These are phyloP conservation scores for Megaceryle maxima DNA, from an alignment of 2,113 vertebrate species.

Conservation along the genomic window DNA sequence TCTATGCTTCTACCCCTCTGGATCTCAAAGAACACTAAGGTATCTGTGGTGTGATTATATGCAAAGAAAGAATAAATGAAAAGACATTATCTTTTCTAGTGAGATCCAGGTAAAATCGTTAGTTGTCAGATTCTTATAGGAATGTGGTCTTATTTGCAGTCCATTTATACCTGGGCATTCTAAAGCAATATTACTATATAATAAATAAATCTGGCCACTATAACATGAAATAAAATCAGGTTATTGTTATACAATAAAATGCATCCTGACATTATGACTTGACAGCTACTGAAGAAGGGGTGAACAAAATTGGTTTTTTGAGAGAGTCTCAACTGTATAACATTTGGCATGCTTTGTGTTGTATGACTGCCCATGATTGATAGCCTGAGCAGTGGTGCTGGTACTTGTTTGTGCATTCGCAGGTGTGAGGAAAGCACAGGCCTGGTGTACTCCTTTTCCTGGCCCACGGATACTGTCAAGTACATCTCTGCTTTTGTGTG, in stretches of 20 bases:
- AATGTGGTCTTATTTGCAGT: not conserved
- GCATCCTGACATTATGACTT: not conserved
- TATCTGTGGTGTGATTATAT: not conserved
- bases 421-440: not conserved
- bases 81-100: not conserved
- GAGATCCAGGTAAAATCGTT: not conserved
- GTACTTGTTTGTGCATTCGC: not conserved
- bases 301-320: not conserved
- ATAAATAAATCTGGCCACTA: not conserved
- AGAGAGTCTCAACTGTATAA: not conserved
- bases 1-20: not conserved
- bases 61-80: not conserved
- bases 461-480: not conserved
- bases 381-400: not conserved
- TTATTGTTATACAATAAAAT: not conserved
- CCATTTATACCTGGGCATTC: not conserved
- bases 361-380: not conserved
- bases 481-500: not conserved
- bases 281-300: not conserved
- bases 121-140: not conserved
- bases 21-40: not conserved
- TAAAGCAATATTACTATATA: not conserved
- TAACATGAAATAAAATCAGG: not conserved
- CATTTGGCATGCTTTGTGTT: not conserved
- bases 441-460: not conserved